Base-by-base conservation (phyloP, 2,113 vertebrate species). In the Ceratotherium simum region DNA sequence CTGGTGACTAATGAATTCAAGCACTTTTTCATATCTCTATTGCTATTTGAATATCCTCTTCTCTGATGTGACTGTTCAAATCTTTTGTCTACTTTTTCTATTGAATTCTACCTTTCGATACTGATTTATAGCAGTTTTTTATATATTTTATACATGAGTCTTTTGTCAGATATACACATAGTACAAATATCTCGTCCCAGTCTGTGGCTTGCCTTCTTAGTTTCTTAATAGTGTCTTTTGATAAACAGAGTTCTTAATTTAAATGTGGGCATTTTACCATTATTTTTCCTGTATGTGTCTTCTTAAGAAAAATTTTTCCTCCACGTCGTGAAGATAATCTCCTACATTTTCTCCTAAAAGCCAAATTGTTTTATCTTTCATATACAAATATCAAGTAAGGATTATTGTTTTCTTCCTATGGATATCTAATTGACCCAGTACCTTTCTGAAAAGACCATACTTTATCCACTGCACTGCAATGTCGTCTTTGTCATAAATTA, bases 301-400 rank as follows among this genome's bases (percentile, higher is more conserved):
- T 90, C 1, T 67, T 90, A 76, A 92, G 51, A 87, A 93, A 42
- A 65, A 3, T 81, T 70, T 54, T 36, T 82, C 42, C n/a, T 96
- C 27, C 36, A 64, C 46, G 10, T 88, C 58, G 54, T 83, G 23
- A 94, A 54, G 20, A 80, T 62, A 72, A 25, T 84, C 39, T 62
- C 36, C 29, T 83, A 85, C n/a, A n/a, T 86, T 83, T 85, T 95
- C 36, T 89, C 48, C 73, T 36, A 78, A 85, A 88, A 96, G 17
- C 14, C 21, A 58, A 23, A 70, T 27, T 54, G 31, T 42, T 95
- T 92, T 87, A 79, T 21, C 36, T 67, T 85, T 81, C 48, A n/a
- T 83, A 85, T n/a, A 90, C 54, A 86, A 18, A 20, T 36, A 86
- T n/a, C 13, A 79, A 1, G 16, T 9, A 83, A 36, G 33, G 11